Percentiles rank a stretch among this genome's conserved stretches.
Conservation (phyloP, 2,888 invertebrate genomes). For the Polyploca ridens region DNA sequence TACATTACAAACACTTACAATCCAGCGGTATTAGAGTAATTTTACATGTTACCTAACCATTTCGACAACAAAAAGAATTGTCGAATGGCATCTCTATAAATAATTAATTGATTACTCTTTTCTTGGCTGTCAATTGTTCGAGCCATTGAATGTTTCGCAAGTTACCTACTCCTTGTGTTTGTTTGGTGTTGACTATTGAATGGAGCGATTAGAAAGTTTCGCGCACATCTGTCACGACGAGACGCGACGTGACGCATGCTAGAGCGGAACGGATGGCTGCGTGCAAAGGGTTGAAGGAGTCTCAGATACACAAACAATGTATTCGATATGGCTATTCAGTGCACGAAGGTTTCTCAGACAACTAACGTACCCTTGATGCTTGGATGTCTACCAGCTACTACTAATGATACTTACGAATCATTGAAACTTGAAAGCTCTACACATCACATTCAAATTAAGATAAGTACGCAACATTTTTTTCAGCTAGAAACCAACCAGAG, state of each 20-base stretch:
- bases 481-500: too few relatives aligned
- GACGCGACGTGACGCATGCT: conserved; percentile 79
- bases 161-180: conserved; percentile 66
- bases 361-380: conserved; percentile 25
- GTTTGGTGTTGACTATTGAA: conserved; percentile 69
- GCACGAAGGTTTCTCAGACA: conserved; percentile 61
- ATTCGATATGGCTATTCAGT: conserved; percentile 70
- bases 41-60: conserved; percentile 40
- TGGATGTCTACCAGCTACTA: background rate
- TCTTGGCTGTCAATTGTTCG: conserved; percentile 69
- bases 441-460: too few relatives aligned
- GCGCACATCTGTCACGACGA: conserved; percentile 78
- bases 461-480: too few relatives aligned
- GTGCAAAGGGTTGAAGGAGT: conserved; percentile 76
- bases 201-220: conserved; percentile 80
- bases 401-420: too few relatives aligned
- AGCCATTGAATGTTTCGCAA: conserved; percentile 73
- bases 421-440: background rate
- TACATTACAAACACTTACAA: conserved; percentile 36
- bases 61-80: conserved; percentile 48
- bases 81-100: conserved; percentile 60
- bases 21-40: conserved; percentile 34
- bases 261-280: conserved; percentile 78
- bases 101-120: conserved; percentile 70
- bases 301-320: conserved; percentile 67